Evolutionary conservation across 2,113 vertebrate species (phyloP).

Genomic region (Lates calcarifer): DNA sequence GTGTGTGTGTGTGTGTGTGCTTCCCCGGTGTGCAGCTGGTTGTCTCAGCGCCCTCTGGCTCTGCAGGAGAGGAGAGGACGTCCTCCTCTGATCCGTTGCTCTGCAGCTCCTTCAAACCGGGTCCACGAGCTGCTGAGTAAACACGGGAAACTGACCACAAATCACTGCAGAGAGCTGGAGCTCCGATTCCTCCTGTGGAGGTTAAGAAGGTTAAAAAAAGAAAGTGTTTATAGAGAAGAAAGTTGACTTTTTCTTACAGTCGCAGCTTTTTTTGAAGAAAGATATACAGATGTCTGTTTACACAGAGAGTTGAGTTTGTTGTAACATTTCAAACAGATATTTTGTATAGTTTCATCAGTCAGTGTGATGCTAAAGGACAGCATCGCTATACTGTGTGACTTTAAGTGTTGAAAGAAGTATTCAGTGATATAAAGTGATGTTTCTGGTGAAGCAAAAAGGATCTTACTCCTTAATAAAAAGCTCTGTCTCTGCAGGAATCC

Average conservation of each 20-base stretch:
- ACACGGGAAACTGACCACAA: slow-evolving; percentile 45
- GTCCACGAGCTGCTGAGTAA: slow-evolving; percentile 45
- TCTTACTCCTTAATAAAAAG: too few species aligned
- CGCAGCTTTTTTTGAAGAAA: too few species aligned
- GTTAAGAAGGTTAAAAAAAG: too few species aligned
- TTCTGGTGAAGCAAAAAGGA: too few species aligned
- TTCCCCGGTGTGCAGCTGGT: slow-evolving; percentile 34
- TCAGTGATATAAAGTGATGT: too few species aligned
- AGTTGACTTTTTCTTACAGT: not conserved
- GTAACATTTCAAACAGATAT: too few species aligned
- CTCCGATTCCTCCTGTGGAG: not conserved
- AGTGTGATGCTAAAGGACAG: not conserved
- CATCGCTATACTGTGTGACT: too few species aligned
- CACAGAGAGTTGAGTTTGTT: too few species aligned
- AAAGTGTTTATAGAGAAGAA: not conserved
- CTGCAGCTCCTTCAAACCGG: slow-evolving; percentile 54
- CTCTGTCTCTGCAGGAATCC: too few species aligned
- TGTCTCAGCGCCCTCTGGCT: slow-evolving; percentile 51
- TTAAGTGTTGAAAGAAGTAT: too few species aligned
- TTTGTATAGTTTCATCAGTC: too few species aligned
- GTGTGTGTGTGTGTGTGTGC: slow-evolving; percentile 14
- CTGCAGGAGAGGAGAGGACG: slow-evolving; percentile 25
- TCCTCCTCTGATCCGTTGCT: slow-evolving; percentile 20
- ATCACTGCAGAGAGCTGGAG: slow-evolving; percentile 24
- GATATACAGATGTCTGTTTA: too few species aligned